phyloP scores from a whole-genome alignment of 2,113 vertebrate species.

The Neogale vison region DNA sequence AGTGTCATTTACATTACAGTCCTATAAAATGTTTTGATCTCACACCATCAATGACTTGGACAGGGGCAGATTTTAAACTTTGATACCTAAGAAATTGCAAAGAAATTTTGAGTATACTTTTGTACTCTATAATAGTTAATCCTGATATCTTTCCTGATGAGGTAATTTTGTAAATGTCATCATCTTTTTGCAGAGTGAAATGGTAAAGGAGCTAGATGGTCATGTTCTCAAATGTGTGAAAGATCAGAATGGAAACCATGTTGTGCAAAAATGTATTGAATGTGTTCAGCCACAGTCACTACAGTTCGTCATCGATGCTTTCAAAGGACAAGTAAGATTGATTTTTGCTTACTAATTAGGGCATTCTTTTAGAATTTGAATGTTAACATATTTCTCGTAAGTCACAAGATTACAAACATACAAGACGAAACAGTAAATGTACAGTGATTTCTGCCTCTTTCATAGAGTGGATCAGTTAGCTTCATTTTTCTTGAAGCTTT shows the following conservation, averaged over 20 bases:
- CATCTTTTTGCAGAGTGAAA: constrained; percentile 90
- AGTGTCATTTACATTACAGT: not conserved
- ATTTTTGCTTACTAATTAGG: not conserved
- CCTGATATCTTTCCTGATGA: not conserved
- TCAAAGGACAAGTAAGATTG: constrained; percentile 94
- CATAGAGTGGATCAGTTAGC: not conserved
- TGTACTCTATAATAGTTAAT: constrained; percentile 7
- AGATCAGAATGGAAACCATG: constrained; percentile 98
- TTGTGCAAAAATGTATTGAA: constrained; percentile 98
- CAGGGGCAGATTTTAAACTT: not conserved
- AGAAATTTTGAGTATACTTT: not conserved
- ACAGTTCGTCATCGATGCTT: constrained; percentile 97
- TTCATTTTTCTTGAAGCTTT: not conserved
- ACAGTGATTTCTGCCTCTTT: not conserved
- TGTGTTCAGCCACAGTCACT: constrained; percentile 97
- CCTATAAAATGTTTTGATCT: not conserved
- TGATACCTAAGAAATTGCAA: not conserved
- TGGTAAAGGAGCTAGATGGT: constrained; percentile 96
- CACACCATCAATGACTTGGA: not conserved
- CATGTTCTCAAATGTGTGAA: constrained; percentile 98
- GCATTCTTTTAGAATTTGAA: not conserved
- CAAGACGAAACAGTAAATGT: not conserved
- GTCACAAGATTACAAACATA: not conserved
- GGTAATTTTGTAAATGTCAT: constrained; percentile 8
- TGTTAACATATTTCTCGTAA: not conserved